Percentiles rank a stretch among this genome's conserved stretches.
Conservation (phyloP, 2,113 vertebrate genomes). For the Promerops cafer region DNA sequence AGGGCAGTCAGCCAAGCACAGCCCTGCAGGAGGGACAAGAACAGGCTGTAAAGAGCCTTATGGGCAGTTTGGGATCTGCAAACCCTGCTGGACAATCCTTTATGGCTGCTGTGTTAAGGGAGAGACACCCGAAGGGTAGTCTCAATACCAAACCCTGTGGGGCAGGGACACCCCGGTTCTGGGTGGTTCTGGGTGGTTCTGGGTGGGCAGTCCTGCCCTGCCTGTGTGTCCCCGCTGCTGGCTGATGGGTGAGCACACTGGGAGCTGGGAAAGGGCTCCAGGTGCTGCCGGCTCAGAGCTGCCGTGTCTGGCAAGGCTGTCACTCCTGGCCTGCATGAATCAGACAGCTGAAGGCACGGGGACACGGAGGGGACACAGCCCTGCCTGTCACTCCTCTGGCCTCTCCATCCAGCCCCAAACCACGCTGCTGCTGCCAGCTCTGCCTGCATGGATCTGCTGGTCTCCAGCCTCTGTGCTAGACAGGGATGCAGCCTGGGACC, state of each 20-base stretch:
- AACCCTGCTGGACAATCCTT: not conserved
- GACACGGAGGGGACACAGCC: not conserved
- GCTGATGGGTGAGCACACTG: rapidly evolving
- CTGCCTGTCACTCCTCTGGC: not conserved
- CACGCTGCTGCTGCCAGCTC: not conserved
- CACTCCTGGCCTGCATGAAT: not conserved
- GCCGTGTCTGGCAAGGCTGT: not conserved
- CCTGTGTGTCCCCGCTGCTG: not conserved
- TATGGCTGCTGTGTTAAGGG: not conserved
- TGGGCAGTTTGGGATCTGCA: not conserved
- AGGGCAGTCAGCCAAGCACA: not conserved
- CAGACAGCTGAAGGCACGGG: not conserved
- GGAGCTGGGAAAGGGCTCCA: not conserved
- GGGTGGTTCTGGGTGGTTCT: not conserved
- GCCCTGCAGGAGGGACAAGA: not conserved
- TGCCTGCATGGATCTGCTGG: not conserved
- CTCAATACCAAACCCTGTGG: rapidly evolving
- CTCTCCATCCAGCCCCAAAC: not conserved
- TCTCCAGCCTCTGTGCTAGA: not conserved
- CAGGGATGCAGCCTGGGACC: not conserved
- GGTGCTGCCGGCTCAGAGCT: not conserved
- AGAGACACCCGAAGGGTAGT: not conserved
- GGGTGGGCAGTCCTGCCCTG: not conserved
- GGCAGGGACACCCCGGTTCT: not conserved
- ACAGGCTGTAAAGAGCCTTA: not conserved